Evolutionary conservation across 2,888 invertebrate species (phyloP), one percentile per base, ranked within the genome.

Genomic region (Cephus sareptanus): DNA sequence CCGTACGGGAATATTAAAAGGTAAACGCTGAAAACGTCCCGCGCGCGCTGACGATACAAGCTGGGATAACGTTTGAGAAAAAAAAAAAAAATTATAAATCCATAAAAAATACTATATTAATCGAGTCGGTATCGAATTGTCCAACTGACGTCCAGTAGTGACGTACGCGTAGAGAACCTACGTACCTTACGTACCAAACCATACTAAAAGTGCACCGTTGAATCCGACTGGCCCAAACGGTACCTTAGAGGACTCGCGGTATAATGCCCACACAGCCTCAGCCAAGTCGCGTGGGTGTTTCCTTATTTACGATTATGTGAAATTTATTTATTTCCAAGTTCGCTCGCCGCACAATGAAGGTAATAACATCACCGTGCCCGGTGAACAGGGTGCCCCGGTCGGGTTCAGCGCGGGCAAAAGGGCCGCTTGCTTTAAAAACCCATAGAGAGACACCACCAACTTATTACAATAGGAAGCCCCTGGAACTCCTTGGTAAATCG

Each of bases 241-340:
- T 31, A 71, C 71, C 9, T 56, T 23, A 0, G 15, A 23, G 56
- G 56, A 15, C 23, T 34, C 71, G 71, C 71, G 34, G 34, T 31
- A 78, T 3, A 70, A 34, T 75, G 74, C 79, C 77, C 37, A 4
- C 68, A 30, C n/a, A 68, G 56, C 56, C 2, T 23, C 77, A 33
- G 56, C 78, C 77, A 80, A 77, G 80, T 56, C 74, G 77, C 83
- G 83, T 82, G 80, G 83, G 82, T 79, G 82, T 82, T 83, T 81
- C 80, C 81, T 81, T 82, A 81, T 83, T 83, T 82, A 81, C 81
- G 80, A 77, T 79, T 77, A 77, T 78, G 77, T 76, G 77, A 81
- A 79, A 82, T 81, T 83, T 82, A 83, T 83, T 83, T 81, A 77
- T 76, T 81, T 77, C 73, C 75, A 34, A 71, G 31, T 71, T 71